Conservation (phyloP, 2,113 vertebrate genomes). For the Oncorhynchus gorbuscha region DNA sequence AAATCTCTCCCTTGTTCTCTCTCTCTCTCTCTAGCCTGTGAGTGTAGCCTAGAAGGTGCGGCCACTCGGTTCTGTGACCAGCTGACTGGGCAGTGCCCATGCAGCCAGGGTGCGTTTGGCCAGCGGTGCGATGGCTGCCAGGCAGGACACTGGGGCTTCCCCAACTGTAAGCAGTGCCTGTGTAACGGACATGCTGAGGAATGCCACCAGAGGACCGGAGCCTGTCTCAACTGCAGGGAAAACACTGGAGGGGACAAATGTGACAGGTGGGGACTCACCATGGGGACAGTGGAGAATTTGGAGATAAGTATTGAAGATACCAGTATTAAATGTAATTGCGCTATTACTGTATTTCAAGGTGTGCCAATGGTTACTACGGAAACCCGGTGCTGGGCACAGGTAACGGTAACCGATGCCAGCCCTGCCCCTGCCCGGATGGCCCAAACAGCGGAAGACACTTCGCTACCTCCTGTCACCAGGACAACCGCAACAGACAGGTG, state of each 20-base stretch:
- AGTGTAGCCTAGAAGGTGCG: slow-evolving; percentile 85
- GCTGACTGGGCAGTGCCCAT: slow-evolving; percentile 84
- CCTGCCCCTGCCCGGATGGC: slow-evolving; percentile 91
- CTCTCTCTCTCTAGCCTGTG: slow-evolving; percentile 75
- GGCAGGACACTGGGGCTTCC: slow-evolving; percentile 92
- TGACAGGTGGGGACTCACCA: not conserved
- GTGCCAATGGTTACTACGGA: slow-evolving; percentile 84
- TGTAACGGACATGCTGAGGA: slow-evolving; percentile 85
- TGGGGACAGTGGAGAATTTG: not conserved
- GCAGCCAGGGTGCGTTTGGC: slow-evolving; percentile 84
- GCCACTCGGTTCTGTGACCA: slow-evolving; percentile 82
- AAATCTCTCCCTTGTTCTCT: not conserved
- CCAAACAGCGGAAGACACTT: slow-evolving; percentile 85
- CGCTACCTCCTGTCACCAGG: slow-evolving; percentile 89
- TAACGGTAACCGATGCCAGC: slow-evolving; percentile 79
- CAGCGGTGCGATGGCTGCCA: slow-evolving; percentile 85
- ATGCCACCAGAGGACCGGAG: slow-evolving; percentile 82
- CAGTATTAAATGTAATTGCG: not conserved
- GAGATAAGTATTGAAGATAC: no score
- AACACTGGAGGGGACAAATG: slow-evolving; percentile 68
- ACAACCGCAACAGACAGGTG: slow-evolving; percentile 83
- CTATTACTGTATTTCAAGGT: slow-evolving; percentile 66
- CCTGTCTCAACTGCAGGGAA: slow-evolving; percentile 85
- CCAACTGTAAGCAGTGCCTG: slow-evolving; percentile 83
- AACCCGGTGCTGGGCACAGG: slow-evolving; percentile 82